Evolutionary conservation across 1,140 invertebrate species (phyloP).

Genomic region (Batillaria attramentaria): DNA sequence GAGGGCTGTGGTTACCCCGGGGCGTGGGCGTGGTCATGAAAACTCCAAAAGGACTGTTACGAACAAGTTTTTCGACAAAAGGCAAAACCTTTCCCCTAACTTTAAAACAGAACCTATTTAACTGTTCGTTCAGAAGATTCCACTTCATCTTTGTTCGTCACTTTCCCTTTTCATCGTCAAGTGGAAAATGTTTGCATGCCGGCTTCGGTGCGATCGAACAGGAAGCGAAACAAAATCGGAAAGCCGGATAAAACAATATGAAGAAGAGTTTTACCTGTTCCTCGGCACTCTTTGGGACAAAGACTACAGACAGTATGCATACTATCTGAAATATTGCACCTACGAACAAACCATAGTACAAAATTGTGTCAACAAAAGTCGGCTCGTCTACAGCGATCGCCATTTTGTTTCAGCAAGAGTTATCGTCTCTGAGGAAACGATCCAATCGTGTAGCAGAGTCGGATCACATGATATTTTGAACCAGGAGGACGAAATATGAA

Average conservation of each 20-base stretch:
- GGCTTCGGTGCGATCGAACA: too few species aligned
- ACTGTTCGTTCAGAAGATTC: background rate
- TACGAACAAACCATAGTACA: constrained; percentile 79
- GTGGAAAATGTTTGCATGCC: background rate
- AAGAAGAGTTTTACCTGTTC: too few species aligned
- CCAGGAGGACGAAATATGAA: constrained; percentile 24
- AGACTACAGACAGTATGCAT: constrained; percentile 79
- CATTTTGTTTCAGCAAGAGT: too few species aligned
- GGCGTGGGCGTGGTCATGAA: too few species aligned
- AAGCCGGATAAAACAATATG: too few species aligned
- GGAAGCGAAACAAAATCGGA: too few species aligned
- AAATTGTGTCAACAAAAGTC: constrained; percentile 79
- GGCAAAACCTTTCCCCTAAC: too few species aligned
- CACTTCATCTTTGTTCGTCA: background rate
- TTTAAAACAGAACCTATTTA: too few species aligned
- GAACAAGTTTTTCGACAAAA: too few species aligned
- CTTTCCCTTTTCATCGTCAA: background rate
- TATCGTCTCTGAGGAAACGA: background rate
- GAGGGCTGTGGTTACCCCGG: too few species aligned
- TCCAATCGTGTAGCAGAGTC: background rate
- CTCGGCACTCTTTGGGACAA: constrained; percentile 73
- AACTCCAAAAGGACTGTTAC: too few species aligned
- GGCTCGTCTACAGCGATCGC: constrained; percentile 61
- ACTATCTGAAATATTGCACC: constrained; percentile 81
- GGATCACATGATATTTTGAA: constrained; percentile 25